These are phyloP conservation scores for Caenorhabditis inopinata DNA, from an alignment of 1,140 invertebrate species.

Conservation along the genomic window DNA sequence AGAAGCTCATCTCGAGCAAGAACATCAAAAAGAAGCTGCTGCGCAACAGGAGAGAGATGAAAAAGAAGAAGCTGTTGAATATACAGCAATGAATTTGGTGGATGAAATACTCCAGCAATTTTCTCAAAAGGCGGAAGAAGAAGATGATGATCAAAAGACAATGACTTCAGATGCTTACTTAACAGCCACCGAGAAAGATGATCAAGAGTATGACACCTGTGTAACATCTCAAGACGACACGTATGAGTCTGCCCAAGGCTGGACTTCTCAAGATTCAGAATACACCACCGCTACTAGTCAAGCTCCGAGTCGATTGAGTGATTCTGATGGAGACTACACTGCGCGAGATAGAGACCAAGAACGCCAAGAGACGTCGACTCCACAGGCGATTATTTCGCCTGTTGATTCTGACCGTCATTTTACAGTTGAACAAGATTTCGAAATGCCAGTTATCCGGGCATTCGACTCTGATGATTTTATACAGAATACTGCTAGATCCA, in stretches of 20 bases:
- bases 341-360: background rate
- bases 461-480: constrained; percentile 5
- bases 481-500: constrained; percentile 35
- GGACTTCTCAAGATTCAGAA: constrained; percentile 45
- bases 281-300: constrained; percentile 38
- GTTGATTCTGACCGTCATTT: constrained; percentile 44
- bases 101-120: constrained; percentile 29
- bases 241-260: constrained; percentile 44
- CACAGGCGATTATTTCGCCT: constrained; percentile 39
- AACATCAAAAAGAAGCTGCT: background rate
- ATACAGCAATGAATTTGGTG: constrained; percentile 23
- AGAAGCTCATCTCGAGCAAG: constrained; percentile 17
- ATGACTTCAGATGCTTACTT: background rate
- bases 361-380: constrained; percentile 37
- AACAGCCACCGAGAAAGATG: constrained; percentile 40
- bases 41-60: constrained; percentile 2
- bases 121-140: background rate
- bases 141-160: constrained; percentile 1
- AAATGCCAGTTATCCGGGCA: constrained; percentile 2
- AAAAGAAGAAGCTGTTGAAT: constrained; percentile 18
- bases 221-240: constrained; percentile 46
- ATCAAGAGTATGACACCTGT: constrained; percentile 43
- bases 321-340: constrained; percentile 14
- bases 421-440: constrained; percentile 27
- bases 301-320: constrained; percentile 25